These are phyloP conservation scores for Ormyrus rosae DNA, from an alignment of 2,888 invertebrate genomes.

Conservation along the genomic window DNA sequence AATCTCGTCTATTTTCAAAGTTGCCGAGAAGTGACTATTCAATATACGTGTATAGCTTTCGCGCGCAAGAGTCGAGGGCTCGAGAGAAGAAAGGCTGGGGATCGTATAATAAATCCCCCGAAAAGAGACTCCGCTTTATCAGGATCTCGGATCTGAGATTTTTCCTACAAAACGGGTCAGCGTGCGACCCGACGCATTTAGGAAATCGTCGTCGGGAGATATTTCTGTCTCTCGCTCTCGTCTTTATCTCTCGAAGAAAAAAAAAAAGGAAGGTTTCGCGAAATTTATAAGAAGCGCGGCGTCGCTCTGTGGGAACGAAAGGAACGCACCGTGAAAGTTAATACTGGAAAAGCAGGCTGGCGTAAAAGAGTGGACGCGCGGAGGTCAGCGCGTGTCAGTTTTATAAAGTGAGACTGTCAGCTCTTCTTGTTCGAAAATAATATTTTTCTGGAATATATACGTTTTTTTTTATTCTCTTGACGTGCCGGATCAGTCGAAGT, in stretches of 20 bases:
- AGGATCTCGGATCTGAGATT: slow-evolving; percentile 41
- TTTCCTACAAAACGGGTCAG: slow-evolving; percentile 35
- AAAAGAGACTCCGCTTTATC: slow-evolving; percentile 46
- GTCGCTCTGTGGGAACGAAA: neutral
- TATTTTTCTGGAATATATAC: too few relatives aligned
- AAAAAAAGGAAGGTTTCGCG: neutral
- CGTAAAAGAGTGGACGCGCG: neutral
- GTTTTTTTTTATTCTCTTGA: too few relatives aligned
- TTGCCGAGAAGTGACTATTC: neutral
- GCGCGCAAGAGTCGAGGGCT: neutral
- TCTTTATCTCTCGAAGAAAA: neutral
- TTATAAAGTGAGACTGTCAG: slow-evolving; percentile 9
- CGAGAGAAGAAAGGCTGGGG: slow-evolving; percentile 19
- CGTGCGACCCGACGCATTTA: slow-evolving; percentile 14
- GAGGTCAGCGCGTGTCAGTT: slow-evolving; percentile 6
- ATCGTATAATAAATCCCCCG: slow-evolving; percentile 42
- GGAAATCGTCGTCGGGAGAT: slow-evolving; percentile 30
- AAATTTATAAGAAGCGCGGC: slow-evolving; percentile 14
- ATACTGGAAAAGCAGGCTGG: slow-evolving; percentile 25
- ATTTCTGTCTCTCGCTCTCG: slow-evolving; percentile 7
- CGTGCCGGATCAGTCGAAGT: too few relatives aligned
- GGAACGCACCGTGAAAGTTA: slow-evolving; percentile 22
- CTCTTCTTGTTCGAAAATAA: too few relatives aligned
- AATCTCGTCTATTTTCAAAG: neutral
- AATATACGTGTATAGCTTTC: neutral